phyloP scores from a whole-genome alignment of 2,797 vertebrate species.

The Sciurus vulgaris region DNA sequence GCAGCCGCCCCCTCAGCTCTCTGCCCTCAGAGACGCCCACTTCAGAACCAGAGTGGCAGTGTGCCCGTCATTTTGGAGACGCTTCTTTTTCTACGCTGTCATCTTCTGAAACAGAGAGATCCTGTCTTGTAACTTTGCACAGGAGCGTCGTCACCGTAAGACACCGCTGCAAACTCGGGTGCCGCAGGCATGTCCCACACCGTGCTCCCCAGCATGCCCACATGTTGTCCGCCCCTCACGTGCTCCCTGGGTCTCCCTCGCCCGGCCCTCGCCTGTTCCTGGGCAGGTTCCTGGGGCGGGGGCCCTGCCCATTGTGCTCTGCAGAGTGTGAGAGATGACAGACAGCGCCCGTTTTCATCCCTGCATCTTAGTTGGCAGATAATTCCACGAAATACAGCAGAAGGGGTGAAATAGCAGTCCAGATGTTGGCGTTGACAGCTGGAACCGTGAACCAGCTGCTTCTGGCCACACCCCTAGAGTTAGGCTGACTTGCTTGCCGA shows the following conservation, averaged over 20 bases:
- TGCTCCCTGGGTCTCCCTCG: too few relatives aligned
- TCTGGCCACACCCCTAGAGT: rapidly evolving
- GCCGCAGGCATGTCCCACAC: rapidly evolving
- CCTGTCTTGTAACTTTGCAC: too few relatives aligned
- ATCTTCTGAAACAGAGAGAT: background rate
- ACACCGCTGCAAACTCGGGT: rapidly evolving
- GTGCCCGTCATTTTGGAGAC: background rate
- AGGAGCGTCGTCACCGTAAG: background rate
- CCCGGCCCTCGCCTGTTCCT: too few relatives aligned
- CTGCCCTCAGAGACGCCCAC: background rate
- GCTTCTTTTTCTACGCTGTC: background rate
- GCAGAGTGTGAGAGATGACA: too few relatives aligned
- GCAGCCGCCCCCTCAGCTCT: rapidly evolving
- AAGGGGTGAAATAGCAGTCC: background rate
- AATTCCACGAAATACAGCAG: too few relatives aligned
- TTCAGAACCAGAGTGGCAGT: too few relatives aligned
- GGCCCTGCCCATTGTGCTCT: too few relatives aligned
- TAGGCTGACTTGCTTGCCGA: rapidly evolving
- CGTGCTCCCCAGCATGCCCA: rapidly evolving
- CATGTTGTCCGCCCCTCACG: rapidly evolving
- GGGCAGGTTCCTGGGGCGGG: too few relatives aligned
- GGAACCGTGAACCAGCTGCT: rapidly evolving
- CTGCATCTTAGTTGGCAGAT: background rate
- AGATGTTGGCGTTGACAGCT: rapidly evolving
- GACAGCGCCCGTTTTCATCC: too few relatives aligned